These are phyloP conservation scores for Pachyuromys duprasi DNA, from an alignment of 2,797 vertebrate genomes.

Conservation along the genomic window DNA sequence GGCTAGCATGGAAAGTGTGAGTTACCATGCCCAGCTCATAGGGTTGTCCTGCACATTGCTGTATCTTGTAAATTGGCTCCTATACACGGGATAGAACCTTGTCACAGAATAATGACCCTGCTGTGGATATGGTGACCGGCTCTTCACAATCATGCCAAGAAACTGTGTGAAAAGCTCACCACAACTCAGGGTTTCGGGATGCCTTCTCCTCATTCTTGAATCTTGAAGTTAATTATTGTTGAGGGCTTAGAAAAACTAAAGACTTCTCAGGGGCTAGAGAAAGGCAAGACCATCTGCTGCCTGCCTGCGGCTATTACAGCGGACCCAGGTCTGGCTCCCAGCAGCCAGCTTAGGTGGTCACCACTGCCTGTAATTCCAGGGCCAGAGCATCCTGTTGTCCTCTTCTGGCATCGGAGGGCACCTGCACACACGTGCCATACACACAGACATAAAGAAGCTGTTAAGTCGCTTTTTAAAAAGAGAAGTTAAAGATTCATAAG, in stretches of 20 bases:
- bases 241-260: conserved; percentile 36
- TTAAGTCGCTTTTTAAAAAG: not conserved
- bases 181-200: conserved; percentile 9
- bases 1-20: not conserved
- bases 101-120: not conserved
- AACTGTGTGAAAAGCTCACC: not conserved
- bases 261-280: not conserved
- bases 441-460: not conserved
- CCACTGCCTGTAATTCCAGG: not conserved
- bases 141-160: conserved; percentile 28
- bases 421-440: not conserved
- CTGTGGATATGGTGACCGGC: not conserved
- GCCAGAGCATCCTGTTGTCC: no score
- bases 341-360: not conserved
- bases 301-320: not conserved
- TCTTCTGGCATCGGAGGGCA: no score
- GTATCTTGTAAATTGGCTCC: conserved; percentile 6
- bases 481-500: not conserved
- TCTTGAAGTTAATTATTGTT: conserved; percentile 22
- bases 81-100: conserved; percentile 38
- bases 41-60: not conserved
- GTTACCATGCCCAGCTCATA: not conserved
- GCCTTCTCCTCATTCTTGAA: conserved; percentile 1
- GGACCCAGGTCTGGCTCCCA: not conserved
- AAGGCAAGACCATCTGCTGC: not conserved